Conservation (phyloP, 2,797 vertebrate genomes). For the Xiphorhynchus erythropygius region DNA sequence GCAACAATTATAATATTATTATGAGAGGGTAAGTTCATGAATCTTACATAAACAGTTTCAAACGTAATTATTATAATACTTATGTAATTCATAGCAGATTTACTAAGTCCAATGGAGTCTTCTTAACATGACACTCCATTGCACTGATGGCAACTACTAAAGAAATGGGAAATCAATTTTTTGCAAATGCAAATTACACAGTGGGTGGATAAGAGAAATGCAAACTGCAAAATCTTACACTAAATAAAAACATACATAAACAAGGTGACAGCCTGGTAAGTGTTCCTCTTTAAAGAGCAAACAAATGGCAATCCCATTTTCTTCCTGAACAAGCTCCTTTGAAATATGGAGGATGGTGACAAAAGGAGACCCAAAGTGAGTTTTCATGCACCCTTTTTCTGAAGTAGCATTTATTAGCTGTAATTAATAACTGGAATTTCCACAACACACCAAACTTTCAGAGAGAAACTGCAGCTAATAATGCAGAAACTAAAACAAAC, state of each 20-base stretch:
- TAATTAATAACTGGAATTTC: neutral
- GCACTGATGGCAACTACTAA: neutral
- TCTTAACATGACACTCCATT: neutral
- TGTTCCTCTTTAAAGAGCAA: neutral
- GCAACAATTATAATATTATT: neutral
- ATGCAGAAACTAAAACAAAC: neutral
- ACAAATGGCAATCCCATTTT: neutral
- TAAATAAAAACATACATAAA: constrained; percentile 57
- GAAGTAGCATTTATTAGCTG: neutral
- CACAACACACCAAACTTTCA: neutral
- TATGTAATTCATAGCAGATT: constrained; percentile 16
- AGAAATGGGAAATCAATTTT: constrained; percentile 4
- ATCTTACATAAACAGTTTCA: constrained; percentile 9
- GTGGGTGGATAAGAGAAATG: constrained; percentile 16
- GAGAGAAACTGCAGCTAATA: neutral
- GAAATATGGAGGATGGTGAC: neutral
- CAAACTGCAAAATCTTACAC: constrained; percentile 40
- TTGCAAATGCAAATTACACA: constrained; percentile 18
- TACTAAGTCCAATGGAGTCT: constrained; percentile 12
- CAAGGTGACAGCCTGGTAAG: constrained; percentile 27
- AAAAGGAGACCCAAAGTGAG: neutral
- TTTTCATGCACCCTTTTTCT: neutral
- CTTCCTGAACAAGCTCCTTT: neutral
- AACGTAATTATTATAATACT: constrained; percentile 13
- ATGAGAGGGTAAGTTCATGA: neutral